phyloP scores from a whole-genome alignment of 92 coral and sea anemone genomes.

The Siderastrea radians region DNA sequence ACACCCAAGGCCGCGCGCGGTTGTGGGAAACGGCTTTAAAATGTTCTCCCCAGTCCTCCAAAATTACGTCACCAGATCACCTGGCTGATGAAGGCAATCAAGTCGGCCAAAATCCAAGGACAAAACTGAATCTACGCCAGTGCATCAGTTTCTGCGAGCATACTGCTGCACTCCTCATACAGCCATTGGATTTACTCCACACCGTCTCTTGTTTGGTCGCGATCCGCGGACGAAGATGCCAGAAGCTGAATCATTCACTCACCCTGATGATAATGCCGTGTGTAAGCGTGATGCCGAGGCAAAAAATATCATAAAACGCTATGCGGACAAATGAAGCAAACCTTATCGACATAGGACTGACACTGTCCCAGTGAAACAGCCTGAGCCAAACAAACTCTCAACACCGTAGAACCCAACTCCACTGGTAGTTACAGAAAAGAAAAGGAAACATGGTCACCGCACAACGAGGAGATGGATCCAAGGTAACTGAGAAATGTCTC shows the following conservation, averaged over 20 bases:
- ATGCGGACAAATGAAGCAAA: slow-evolving; percentile 48
- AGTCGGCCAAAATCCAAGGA: no score
- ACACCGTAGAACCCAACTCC: slow-evolving; percentile 45
- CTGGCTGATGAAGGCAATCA: no score
- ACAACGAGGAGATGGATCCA: not conserved
- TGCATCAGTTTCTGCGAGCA: slow-evolving; percentile 27
- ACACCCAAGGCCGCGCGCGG: no score
- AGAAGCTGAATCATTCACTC: slow-evolving; percentile 32
- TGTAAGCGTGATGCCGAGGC: slow-evolving; percentile 31
- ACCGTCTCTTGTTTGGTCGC: slow-evolving; percentile 34
- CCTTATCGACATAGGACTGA: no score
- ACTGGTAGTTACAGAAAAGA: slow-evolving; percentile 26
- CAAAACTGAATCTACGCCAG: no score
- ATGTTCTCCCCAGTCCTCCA: no score
- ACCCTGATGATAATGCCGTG: slow-evolving; percentile 38
- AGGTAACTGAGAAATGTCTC: not conserved
- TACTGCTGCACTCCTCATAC: slow-evolving; percentile 43
- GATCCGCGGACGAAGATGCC: slow-evolving; percentile 49
- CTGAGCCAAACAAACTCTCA: slow-evolving; percentile 40
- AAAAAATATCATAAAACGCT: slow-evolving; percentile 36
- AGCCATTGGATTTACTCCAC: slow-evolving; percentile 31
- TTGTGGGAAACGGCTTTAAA: no score
- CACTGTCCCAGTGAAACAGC: slow-evolving; percentile 29
- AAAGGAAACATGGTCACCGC: slow-evolving; percentile 44
- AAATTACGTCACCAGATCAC: no score